Evolutionary conservation across 2,113 vertebrate species (phyloP).

Genomic region (Stercorarius parasiticus): DNA sequence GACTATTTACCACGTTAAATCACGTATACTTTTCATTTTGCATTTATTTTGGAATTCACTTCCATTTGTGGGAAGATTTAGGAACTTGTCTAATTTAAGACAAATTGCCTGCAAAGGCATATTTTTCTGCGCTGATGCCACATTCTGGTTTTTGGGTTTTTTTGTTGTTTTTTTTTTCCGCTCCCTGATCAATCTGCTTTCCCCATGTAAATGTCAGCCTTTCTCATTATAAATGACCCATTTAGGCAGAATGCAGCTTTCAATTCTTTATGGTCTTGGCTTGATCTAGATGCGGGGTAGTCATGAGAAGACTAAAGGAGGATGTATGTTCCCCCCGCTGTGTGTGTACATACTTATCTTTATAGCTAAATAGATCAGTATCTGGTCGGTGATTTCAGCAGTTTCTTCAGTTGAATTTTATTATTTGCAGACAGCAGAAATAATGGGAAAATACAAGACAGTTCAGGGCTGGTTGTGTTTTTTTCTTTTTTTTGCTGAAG

Average conservation of each 20-base stretch:
- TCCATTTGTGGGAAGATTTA: neutral
- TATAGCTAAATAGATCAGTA: neutral
- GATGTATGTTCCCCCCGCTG: neutral
- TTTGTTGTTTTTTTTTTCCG: neutral
- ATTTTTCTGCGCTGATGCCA: neutral
- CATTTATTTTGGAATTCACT: neutral
- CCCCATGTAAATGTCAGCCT: slow-evolving; percentile 29
- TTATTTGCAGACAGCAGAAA: neutral
- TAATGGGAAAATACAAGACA: neutral
- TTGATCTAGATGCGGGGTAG: neutral
- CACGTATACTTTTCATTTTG: neutral
- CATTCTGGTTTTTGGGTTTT: neutral
- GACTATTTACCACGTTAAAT: neutral
- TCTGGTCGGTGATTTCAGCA: neutral
- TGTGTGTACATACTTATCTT: neutral
- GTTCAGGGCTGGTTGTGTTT: neutral
- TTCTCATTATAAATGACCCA: slow-evolving; percentile 66
- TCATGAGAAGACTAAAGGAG: neutral
- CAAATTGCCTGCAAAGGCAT: neutral
- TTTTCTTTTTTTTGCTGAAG: neutral
- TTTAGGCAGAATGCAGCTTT: slow-evolving; percentile 52
- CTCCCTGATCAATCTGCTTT: slow-evolving; percentile 30
- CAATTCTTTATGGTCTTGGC: slow-evolving; percentile 19
- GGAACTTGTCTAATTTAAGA: neutral
- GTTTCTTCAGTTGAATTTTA: neutral